These are phyloP conservation scores for Oreonectes daqikongensis DNA, from an alignment of 2,797 vertebrate genomes.

Conservation along the genomic window DNA sequence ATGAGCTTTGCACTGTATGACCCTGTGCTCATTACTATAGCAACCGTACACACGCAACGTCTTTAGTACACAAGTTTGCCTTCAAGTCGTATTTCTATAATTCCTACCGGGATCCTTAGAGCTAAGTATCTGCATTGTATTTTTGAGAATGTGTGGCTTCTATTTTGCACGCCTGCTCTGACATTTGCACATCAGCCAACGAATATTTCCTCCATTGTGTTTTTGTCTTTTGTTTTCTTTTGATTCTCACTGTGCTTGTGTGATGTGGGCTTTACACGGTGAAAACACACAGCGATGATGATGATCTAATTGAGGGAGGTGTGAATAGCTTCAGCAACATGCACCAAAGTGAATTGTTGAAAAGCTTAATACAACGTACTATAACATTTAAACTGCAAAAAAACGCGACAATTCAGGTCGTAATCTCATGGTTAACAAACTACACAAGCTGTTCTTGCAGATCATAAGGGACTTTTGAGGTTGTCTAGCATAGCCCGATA, in stretches of 20 bases:
- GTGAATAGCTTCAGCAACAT: slow-evolving; percentile 29
- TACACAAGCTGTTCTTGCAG: too few species aligned
- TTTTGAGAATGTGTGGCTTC: background rate
- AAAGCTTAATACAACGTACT: slow-evolving; percentile 24
- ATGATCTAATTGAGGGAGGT: slow-evolving; percentile 47
- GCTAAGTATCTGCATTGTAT: background rate
- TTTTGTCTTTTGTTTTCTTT: slow-evolving; percentile 30
- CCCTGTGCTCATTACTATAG: slow-evolving; percentile 23
- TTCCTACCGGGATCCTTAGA: slow-evolving; percentile 4
- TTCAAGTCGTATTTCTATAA: slow-evolving; percentile 24
- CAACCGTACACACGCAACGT: slow-evolving; percentile 39
- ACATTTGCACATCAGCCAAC: slow-evolving; percentile 9
- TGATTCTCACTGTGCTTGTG: slow-evolving; percentile 5
- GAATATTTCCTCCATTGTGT: slow-evolving; percentile 3
- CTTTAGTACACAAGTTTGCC: slow-evolving; percentile 19
- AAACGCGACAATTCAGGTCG: background rate
- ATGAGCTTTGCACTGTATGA: slow-evolving; percentile 47
- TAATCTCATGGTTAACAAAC: background rate
- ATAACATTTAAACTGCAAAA: slow-evolving; percentile 1
- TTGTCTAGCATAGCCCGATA: too few species aligned
- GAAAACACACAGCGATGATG: slow-evolving; percentile 25
- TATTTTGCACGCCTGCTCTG: slow-evolving; percentile 11
- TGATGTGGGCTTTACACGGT: slow-evolving; percentile 32
- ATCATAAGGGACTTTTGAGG: too few species aligned
- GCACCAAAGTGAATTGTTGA: slow-evolving; percentile 17